phyloP scores from a whole-genome alignment of 2,797 vertebrate species.

The Mus caroli region DNA sequence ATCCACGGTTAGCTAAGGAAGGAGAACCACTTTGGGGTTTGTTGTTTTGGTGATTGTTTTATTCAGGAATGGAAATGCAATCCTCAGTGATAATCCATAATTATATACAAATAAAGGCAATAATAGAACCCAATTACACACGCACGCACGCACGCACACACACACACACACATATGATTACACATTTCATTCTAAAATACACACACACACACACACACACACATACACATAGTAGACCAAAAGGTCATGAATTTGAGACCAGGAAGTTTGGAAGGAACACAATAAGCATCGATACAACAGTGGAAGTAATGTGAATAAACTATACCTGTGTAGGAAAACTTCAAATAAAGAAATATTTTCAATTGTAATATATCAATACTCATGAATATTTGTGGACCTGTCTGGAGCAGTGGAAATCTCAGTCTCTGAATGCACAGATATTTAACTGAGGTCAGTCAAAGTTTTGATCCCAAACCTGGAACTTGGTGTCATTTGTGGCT shows the following conservation, averaged over 20 bases:
- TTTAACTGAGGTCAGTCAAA: not conserved
- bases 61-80: not conserved
- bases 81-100: not conserved
- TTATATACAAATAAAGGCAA: not conserved
- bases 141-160: no score
- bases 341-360: not conserved
- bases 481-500: not conserved
- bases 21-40: not conserved
- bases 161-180: no score
- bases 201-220: no score
- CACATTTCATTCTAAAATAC: no score
- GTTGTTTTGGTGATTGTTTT: not conserved
- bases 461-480: not conserved
- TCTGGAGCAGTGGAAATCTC: not conserved
- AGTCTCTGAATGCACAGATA: not conserved
- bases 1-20: not conserved
- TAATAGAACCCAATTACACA: not conserved
- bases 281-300: not conserved
- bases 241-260: not conserved
- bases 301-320: not conserved
- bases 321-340: not conserved
- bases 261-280: not conserved
- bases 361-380: not conserved
- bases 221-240: not conserved
- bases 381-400: not conserved